phyloP scores from a whole-genome alignment of 2,888 invertebrate genomes.

The Drosophila limbata region DNA sequence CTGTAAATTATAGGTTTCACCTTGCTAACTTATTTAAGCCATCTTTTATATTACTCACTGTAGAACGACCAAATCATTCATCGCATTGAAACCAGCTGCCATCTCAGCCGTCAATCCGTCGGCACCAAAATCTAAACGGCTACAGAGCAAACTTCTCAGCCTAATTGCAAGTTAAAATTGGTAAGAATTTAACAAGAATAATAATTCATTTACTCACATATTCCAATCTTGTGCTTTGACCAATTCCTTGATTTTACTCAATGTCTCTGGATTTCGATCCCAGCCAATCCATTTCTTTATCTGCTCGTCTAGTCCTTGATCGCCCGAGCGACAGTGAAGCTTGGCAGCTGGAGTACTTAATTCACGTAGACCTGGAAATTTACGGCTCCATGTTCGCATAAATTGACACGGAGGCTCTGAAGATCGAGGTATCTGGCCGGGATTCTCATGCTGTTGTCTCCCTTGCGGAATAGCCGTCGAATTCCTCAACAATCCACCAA shows the following conservation, averaged over 20 bases:
- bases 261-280: slow-evolving; percentile 90
- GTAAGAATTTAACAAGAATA: not conserved
- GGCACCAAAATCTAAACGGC: slow-evolving; percentile 1
- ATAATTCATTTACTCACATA: slow-evolving; percentile 32
- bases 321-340: slow-evolving; percentile 60
- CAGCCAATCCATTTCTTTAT: slow-evolving; percentile 91
- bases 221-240: slow-evolving; percentile 87
- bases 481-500: not conserved
- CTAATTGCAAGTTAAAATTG: not conserved
- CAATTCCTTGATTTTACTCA: slow-evolving; percentile 88
- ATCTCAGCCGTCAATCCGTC: slow-evolving; percentile 89
- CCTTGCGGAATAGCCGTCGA: not conserved
- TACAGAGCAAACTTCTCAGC: not conserved
- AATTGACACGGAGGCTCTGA: not conserved
- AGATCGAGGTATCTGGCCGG: not conserved
- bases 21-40: no score
- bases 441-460: not conserved
- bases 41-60: slow-evolving; percentile 2
- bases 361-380: not conserved
- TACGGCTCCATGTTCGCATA: not conserved
- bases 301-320: slow-evolving; percentile 88
- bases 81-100: slow-evolving; percentile 95
- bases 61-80: slow-evolving; percentile 97
- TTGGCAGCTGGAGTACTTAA: not conserved
- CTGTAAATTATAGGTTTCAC: slow-evolving; percentile 16